Percentiles rank a stretch among this genome's conserved stretches.
These are phyloP conservation scores for Drosophila kepulauana DNA, from an alignment of 1,140 invertebrate species.

Conservation along the genomic window DNA sequence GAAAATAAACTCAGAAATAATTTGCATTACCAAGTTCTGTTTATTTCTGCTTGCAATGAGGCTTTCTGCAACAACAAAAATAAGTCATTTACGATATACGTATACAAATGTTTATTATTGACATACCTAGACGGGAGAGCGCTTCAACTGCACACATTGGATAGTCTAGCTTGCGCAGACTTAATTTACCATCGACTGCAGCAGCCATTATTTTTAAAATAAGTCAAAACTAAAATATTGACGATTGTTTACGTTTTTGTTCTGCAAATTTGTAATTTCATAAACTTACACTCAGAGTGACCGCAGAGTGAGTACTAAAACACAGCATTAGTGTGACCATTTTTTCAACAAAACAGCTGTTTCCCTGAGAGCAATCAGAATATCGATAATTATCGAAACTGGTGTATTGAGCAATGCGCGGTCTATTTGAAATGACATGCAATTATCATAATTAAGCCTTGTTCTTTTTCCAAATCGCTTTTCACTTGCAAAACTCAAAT, in stretches of 20 bases:
- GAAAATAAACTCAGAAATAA: constrained; percentile 94
- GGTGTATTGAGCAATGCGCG: neutral
- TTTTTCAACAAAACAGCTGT: constrained; percentile 15
- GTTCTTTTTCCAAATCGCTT: no score
- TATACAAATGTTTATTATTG: neutral
- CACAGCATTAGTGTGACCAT: neutral
- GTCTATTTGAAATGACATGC: neutral
- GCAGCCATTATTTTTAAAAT: constrained; percentile 50
- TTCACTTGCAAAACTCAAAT: neutral
- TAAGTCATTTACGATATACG: neutral
- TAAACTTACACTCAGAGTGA: constrained; percentile 21
- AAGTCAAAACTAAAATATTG: neutral
- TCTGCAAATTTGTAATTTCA: constrained; percentile 1
- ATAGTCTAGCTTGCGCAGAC: constrained; percentile 87
- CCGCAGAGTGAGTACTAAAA: neutral
- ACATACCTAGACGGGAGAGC: constrained; percentile 87
- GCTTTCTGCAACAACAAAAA: constrained; percentile 55
- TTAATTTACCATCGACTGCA: constrained; percentile 56
- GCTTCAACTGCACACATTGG: constrained; percentile 89
- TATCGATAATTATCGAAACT: constrained; percentile 13
- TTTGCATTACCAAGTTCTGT: constrained; percentile 88
- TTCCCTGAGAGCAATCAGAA: neutral
- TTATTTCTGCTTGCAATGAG: constrained; percentile 72
- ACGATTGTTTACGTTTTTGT: neutral
- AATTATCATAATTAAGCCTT: no score